Evolutionary conservation across 2,113 vertebrate species (phyloP), one percentile per base, ranked within the genome.

Genomic region (Caranx melampygus): DNA sequence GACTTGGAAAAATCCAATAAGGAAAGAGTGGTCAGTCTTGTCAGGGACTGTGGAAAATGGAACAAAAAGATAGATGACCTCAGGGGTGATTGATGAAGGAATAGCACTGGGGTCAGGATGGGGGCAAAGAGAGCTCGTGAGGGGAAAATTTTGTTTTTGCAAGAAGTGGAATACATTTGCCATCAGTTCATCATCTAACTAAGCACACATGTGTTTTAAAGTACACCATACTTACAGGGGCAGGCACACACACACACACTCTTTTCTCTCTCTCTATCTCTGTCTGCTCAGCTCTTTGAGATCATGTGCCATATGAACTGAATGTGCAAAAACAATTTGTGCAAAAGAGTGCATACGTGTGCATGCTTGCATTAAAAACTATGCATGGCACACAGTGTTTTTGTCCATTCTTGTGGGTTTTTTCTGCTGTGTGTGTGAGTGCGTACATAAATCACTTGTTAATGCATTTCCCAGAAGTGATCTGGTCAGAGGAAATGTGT

Each of bases 1-100:
- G 85, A 92, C 84, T 93, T 93, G 93, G 93, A 95, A 91, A 91
- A 92, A 90, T 91, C 67, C 79, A 93, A 88, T 86, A 85, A 91
- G 90, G 87, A 90, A 92, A 89, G 77, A 90, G 89, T 83, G 91
- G 89, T 86, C 91, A 90, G 84, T 89, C 82, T 91, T 91, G 91
- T 89, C 83, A 75, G 86, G 59, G 79, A 70, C 84, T 75, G 75
- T 83, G 87, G 88, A 91, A 92, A 92, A 89, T 81, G 67, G 86
- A 83, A 79, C 80, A 86, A 83, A 87, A 85, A 83, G 72, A 87
- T 54, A 75, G 72, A 89, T 82, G 87, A 90, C 79, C 82, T 84
- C 65, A 72, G 81, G 45, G 69, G 80, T 79, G 91, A 94, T 82
- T 88, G 86, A 91, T 93, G 85, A 85, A 87, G 75, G 81, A 70